Conservation (phyloP, 1,140 invertebrate species). For the Diabrotica virgifera region DNA sequence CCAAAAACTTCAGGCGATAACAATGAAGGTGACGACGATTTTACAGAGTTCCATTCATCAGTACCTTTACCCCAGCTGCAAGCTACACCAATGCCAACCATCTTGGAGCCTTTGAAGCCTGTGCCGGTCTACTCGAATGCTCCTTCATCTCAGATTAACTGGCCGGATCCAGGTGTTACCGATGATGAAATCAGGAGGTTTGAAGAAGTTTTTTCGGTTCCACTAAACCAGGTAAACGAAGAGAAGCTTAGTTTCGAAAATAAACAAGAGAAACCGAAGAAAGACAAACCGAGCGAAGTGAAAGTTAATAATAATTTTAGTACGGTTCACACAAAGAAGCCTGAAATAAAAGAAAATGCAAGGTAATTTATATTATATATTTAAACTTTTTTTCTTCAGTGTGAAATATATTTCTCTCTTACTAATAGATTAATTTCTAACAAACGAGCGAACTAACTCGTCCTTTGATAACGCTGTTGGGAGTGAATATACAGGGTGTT, state of each 20-base stretch:
- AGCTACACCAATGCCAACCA: constrained; percentile 10
- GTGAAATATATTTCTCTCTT: too few relatives aligned
- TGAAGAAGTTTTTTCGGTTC: constrained; percentile 32
- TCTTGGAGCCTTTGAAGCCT: constrained; percentile 35
- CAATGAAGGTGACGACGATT: constrained; percentile 35
- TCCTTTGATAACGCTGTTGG: too few relatives aligned
- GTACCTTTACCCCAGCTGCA: constrained; percentile 18
- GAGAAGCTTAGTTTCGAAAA: constrained; percentile 12
- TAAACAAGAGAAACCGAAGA: constrained; percentile 7
- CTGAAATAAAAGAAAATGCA: too few relatives aligned
- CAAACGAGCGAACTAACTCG: too few relatives aligned
- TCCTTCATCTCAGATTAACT: constrained; percentile 51
- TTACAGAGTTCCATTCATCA: constrained; percentile 40
- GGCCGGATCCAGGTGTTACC: constrained; percentile 63
- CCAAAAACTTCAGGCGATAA: background rate
- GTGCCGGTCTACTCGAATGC: constrained; percentile 19
- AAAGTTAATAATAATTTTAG: background rate
- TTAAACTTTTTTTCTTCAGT: too few relatives aligned
- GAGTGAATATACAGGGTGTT: too few relatives aligned
- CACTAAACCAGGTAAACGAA: constrained; percentile 1
- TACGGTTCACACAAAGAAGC: background rate
- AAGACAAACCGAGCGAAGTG: constrained; percentile 1
- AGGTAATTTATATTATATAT: too few relatives aligned
- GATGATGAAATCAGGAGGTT: constrained; percentile 57
- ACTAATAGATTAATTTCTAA: too few relatives aligned